phyloP scores from a whole-genome alignment of 2,888 invertebrate genomes.

The Leptinotarsa haldemani region DNA sequence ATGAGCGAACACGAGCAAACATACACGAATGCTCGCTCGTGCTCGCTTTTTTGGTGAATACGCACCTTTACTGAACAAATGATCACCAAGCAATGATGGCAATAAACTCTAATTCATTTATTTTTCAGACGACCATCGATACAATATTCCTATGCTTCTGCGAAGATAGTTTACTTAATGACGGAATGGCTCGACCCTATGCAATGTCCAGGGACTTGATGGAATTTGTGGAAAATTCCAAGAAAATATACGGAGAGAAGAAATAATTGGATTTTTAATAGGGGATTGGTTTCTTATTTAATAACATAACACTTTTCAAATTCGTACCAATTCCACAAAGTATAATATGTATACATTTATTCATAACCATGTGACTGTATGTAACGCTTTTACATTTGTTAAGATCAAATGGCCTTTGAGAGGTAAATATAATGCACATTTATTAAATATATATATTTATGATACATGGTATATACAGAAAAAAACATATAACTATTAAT shows the following conservation, averaged over 20 bases:
- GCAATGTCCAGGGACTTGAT: conserved; percentile 54
- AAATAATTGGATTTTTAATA: background rate
- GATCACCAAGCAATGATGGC: too few species aligned
- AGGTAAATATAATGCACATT: conserved; percentile 2
- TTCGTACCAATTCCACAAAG: background rate
- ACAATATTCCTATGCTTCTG: conserved; percentile 56
- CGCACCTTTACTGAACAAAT: too few species aligned
- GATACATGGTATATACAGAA: background rate
- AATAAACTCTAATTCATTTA: too few species aligned
- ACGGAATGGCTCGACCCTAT: conserved; percentile 54
- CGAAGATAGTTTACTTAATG: conserved; percentile 54
- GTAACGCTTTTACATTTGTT: conserved; percentile 7
- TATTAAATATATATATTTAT: conserved; percentile 6
- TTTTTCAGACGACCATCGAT: conserved; percentile 53
- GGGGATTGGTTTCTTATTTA: background rate
- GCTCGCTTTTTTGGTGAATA: too few species aligned
- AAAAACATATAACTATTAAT: background rate
- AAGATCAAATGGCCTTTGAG: background rate
- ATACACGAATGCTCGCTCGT: too few species aligned
- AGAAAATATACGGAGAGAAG: conserved; percentile 44
- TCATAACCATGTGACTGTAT: background rate
- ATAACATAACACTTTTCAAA: background rate
- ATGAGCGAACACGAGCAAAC: too few species aligned
- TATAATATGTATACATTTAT: background rate
- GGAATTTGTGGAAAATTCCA: conserved; percentile 54